phyloP scores from a whole-genome alignment of 2,113 vertebrate species.

The Eulemur rufifrons region DNA sequence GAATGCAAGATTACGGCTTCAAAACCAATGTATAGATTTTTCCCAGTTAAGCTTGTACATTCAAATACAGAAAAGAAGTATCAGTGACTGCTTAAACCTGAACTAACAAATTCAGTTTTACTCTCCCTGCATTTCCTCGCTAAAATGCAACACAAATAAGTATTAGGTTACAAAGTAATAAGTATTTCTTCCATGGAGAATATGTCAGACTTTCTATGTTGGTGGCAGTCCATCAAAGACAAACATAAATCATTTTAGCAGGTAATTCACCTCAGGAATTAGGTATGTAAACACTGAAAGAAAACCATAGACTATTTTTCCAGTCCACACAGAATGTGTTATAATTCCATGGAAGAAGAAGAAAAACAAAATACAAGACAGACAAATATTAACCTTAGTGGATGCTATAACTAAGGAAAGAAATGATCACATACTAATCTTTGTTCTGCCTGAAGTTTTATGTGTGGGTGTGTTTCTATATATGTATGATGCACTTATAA shows the following conservation, averaged over 20 bases:
- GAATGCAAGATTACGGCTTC: constrained; percentile 66
- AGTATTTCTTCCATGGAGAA: constrained; percentile 32
- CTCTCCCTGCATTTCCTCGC: not conserved
- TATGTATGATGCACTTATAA: not conserved
- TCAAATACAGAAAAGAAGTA: constrained; percentile 5
- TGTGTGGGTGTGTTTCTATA: not conserved
- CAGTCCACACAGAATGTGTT: not conserved
- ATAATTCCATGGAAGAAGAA: constrained; percentile 33
- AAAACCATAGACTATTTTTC: constrained; percentile 21
- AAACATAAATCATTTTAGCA: constrained; percentile 58
- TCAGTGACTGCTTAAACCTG: not conserved
- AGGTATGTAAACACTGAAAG: constrained; percentile 40
- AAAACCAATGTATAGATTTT: constrained; percentile 44
- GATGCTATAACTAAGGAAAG: not conserved
- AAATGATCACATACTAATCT: not conserved
- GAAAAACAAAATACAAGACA: not conserved
- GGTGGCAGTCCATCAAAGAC: not conserved
- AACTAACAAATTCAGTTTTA: constrained; percentile 19
- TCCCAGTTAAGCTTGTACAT: not conserved
- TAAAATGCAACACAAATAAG: constrained; percentile 44
- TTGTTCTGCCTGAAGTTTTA: not conserved
- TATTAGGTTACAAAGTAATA: constrained; percentile 34
- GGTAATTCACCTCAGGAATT: constrained; percentile 51
- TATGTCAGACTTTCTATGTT: constrained; percentile 10
- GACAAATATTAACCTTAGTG: not conserved